Evolutionary conservation across 2,113 vertebrate species (phyloP).

Genomic region (Anoplopoma fimbria): DNA sequence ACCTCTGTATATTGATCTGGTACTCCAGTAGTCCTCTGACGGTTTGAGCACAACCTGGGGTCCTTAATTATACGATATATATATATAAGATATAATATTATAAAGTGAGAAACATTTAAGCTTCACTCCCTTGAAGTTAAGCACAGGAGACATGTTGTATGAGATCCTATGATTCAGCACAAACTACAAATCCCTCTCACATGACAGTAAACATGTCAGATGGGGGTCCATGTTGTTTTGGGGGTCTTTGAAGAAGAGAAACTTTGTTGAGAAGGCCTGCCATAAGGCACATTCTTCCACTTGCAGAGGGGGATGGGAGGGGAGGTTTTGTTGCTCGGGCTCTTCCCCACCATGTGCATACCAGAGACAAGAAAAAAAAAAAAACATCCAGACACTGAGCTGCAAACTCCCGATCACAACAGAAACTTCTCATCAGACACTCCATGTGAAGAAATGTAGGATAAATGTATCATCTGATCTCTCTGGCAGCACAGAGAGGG

Average conservation of each 20-base stretch:
- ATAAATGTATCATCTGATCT: constrained; percentile 47
- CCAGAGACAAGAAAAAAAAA: constrained; percentile 56
- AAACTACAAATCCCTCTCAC: neutral
- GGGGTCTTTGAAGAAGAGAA: constrained; percentile 45
- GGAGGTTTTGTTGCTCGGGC: constrained; percentile 66
- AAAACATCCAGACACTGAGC: constrained; percentile 38
- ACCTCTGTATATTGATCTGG: neutral
- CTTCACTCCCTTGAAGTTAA: neutral
- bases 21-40: neutral
- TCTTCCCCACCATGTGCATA: constrained; percentile 74
- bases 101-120: neutral
- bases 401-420: constrained; percentile 45
- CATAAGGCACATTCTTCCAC: constrained; percentile 79
- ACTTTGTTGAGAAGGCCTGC: constrained; percentile 43
- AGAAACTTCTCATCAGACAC: constrained; percentile 22
- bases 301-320: constrained; percentile 76
- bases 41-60: neutral
- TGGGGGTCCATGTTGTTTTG: constrained; percentile 37
- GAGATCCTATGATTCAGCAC: neutral
- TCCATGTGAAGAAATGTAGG: neutral
- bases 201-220: constrained; percentile 1
- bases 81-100: too few species aligned
- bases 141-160: neutral
- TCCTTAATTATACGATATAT: neutral
- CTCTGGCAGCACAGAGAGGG: constrained; percentile 35